Percentiles rank a stretch among this genome's conserved stretches.
Conservation (phyloP, 2,113 vertebrate species). For the Serilophus lunatus region DNA sequence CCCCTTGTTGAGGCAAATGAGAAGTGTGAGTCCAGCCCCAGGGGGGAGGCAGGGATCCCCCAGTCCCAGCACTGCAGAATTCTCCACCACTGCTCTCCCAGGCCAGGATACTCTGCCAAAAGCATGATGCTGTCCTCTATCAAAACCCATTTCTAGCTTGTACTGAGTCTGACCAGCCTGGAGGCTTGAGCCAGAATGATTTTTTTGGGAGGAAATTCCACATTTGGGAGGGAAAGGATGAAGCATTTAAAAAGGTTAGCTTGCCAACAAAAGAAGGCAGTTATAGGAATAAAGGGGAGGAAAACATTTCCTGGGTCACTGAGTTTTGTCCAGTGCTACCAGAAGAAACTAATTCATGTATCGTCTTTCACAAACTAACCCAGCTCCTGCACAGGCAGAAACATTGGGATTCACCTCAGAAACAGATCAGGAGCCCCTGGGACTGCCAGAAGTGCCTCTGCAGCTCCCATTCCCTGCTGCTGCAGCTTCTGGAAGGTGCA, state of each 20-base stretch:
- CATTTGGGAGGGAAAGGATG: slow-evolving; percentile 62
- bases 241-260: slow-evolving; percentile 44
- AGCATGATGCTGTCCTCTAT: slow-evolving; percentile 14
- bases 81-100: neutral
- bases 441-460: rapidly evolving
- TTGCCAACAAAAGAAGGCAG: slow-evolving; percentile 25
- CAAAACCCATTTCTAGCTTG: slow-evolving; percentile 2
- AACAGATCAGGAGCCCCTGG: neutral
- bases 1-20: rapidly evolving
- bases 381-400: neutral
- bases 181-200: slow-evolving; percentile 3
- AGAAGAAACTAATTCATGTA: slow-evolving; percentile 35
- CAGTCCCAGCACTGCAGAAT: neutral
- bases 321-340: neutral
- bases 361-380: neutral
- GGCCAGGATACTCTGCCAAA: slow-evolving; percentile 4
- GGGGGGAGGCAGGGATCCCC: slow-evolving; percentile 6
- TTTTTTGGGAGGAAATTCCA: slow-evolving; percentile 63
- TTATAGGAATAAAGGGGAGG: slow-evolving; percentile 41
- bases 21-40: neutral
- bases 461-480: neutral
- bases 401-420: neutral
- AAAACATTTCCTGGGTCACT: slow-evolving; percentile 66
- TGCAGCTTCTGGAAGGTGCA: neutral
- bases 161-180: neutral